phyloP scores from a whole-genome alignment of 2,797 vertebrate species.

The Dryobates pubescens region DNA sequence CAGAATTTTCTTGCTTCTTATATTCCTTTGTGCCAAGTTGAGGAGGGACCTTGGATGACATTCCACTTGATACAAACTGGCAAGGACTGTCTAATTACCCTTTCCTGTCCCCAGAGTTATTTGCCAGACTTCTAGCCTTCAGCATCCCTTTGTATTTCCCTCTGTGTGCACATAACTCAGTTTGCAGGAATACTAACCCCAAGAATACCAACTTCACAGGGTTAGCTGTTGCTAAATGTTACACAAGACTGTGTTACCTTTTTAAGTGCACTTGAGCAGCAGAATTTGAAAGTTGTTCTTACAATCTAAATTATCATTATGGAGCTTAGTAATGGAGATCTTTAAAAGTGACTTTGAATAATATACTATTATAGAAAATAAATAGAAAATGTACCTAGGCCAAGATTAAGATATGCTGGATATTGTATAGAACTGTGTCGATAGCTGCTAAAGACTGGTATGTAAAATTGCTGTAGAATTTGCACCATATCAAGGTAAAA shows the following conservation, averaged over 20 bases:
- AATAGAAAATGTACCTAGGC: background rate
- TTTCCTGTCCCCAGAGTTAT: too few relatives aligned
- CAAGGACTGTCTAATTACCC: background rate
- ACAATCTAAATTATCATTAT: background rate
- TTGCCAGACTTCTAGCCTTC: too few relatives aligned
- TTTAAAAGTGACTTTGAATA: background rate
- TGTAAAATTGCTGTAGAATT: background rate
- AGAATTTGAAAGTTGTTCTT: background rate
- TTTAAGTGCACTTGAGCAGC: background rate
- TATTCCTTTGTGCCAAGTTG: background rate
- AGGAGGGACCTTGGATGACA: background rate
- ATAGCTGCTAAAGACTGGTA: background rate
- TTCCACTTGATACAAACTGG: background rate
- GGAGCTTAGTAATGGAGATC: background rate
- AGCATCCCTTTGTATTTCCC: too few relatives aligned
- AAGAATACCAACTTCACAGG: too few relatives aligned
- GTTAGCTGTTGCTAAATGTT: background rate
- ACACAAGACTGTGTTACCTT: too few relatives aligned
- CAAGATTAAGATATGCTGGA: background rate
- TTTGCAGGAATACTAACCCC: background rate
- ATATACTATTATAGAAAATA: background rate
- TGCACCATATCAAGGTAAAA: background rate
- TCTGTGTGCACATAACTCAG: fast-evolving
- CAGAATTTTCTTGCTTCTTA: background rate
- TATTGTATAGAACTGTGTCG: background rate